phyloP scores from a whole-genome alignment of 2,113 vertebrate genomes.

The Passer domesticus region DNA sequence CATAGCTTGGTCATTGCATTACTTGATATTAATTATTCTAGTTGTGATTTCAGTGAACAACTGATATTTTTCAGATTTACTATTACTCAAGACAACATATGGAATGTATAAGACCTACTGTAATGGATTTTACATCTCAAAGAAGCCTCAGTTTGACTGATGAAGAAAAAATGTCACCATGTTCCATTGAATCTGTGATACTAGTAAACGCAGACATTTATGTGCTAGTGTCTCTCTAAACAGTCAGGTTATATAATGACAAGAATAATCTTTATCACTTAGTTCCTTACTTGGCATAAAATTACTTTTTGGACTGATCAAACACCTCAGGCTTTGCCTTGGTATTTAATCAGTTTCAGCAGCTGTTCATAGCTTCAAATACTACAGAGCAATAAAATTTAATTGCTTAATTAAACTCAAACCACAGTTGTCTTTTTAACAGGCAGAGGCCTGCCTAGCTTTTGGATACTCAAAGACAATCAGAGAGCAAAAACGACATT shows the following conservation, averaged over 20 bases:
- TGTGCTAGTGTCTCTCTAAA: not conserved
- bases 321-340: not conserved
- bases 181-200: not conserved
- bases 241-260: not conserved
- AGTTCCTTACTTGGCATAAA: not conserved
- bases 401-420: constrained; percentile 62
- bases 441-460: not conserved
- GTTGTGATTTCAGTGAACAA: not conserved
- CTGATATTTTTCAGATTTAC: not conserved
- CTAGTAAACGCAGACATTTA: not conserved
- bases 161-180: not conserved
- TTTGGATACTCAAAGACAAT: not conserved
- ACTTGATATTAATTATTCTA: not conserved
- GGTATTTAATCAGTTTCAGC: constrained; percentile 44
- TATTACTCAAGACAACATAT: not conserved
- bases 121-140: not conserved
- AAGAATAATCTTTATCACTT: constrained; percentile 8
- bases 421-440: constrained; percentile 14
- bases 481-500: not conserved
- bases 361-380: constrained; percentile 52
- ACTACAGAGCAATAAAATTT: constrained; percentile 29
- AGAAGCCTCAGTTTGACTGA: not conserved
- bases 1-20: not conserved
- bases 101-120: not conserved
- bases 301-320: constrained; percentile 34